Conservation (phyloP, 2,888 invertebrate genomes). For the Andrena minutula region DNA sequence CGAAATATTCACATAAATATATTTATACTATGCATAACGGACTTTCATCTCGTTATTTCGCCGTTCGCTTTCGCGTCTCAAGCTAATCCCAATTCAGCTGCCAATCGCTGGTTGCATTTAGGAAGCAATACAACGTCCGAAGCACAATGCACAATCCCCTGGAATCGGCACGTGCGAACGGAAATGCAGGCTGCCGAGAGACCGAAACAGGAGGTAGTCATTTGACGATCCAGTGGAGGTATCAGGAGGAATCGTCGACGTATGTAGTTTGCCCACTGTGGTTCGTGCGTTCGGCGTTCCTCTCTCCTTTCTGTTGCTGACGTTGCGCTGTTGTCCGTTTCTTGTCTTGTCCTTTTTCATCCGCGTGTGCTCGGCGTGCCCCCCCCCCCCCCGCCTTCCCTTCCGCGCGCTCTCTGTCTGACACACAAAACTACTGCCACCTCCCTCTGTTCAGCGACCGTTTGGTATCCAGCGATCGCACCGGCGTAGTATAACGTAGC, state of each 20-base stretch:
- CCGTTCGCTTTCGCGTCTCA: no score
- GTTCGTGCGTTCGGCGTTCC: constrained; percentile 36
- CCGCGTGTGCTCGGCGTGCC: background rate
- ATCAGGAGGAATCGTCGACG: constrained; percentile 67
- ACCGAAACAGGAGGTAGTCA: constrained; percentile 80
- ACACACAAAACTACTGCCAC: no score
- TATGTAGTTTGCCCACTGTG: constrained; percentile 64
- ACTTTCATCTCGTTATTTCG: background rate
- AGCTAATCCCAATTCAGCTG: background rate
- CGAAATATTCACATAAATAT: constrained; percentile 69
- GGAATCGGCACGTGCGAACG: constrained; percentile 79
- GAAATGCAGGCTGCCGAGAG: constrained; percentile 76
- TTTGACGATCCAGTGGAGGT: constrained; percentile 79
- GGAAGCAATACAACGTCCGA: background rate
- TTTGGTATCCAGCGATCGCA: constrained; percentile 44
- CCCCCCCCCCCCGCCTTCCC: background rate
- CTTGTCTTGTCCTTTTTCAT: background rate
- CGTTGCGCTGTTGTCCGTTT: constrained; percentile 11
- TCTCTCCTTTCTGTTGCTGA: constrained; percentile 7
- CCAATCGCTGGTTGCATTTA: background rate
- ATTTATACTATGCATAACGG: constrained; percentile 66
- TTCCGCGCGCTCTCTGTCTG: no score
- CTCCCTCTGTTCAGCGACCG: background rate
- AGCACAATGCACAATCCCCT: constrained; percentile 11
- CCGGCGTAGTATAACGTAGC: constrained; percentile 69